Evolutionary conservation across 2,113 vertebrate genomes (phyloP), one percentile per base, ranked within the genome.

Genomic region (Trematomus loennbergii): DNA sequence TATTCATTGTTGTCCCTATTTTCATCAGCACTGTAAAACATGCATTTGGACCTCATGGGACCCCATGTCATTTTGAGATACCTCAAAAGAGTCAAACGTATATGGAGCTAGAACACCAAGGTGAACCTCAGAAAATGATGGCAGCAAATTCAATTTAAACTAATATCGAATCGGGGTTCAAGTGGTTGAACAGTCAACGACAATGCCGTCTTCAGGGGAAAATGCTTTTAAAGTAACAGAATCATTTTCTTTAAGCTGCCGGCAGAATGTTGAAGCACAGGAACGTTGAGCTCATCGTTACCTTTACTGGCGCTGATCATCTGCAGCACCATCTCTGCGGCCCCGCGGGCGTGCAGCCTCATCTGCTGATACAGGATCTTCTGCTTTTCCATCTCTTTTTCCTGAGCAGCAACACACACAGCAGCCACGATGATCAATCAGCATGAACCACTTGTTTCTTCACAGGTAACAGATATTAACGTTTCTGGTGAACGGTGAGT

Each of bases 301-400:
- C 98, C 97, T 97, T 97, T 98, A 93, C 96, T 98, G 84, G 98
- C 97, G 50, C 98, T 97, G 58, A 98, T 98, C 98, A 99, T 99
- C 93, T 99, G 98, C 53, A 99, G 95, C 48, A 99, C 96, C 98
- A 99, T 99, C 92, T 99, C 97, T 0, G 98, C 98, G 0, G 98
- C 97, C 53, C 98, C 97, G 2, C 98, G 97, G 33, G 98, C 98
- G 1, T 99, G 98, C 79, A 99, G 94, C 72, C 98, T 96, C 57
- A 97, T 97, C 93, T 99, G 98, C 91, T 99, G 98, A 80, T 99
- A 99, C 29, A 99, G 94, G 43, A 96, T 98, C 93, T 98, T 98
- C 91, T 99, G 98, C 87, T 99, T 99, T 89, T 99, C 98, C 98
- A 98, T 99, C 93, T 99, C 98, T 78, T 99, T 99, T 89, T 99